These are phyloP conservation scores for Ceratina australensis DNA, from an alignment of 1,140 invertebrate species.

Conservation along the genomic window DNA sequence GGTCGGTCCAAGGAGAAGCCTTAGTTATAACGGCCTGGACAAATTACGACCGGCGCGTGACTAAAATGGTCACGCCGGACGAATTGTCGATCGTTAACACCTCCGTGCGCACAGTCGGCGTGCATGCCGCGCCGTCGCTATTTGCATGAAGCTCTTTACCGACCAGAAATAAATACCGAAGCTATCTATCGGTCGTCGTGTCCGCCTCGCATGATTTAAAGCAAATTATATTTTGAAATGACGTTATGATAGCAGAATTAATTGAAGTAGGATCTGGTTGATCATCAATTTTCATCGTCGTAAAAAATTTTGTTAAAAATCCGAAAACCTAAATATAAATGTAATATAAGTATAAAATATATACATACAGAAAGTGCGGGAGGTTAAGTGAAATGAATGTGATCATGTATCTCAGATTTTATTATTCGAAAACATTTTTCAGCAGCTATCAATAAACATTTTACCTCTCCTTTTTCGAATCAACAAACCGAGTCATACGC, in stretches of 20 bases:
- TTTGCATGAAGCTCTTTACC: constrained; percentile 64
- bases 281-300: too few species aligned
- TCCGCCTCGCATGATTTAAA: not conserved
- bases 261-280: too few species aligned
- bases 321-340: too few species aligned
- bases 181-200: constrained; percentile 17
- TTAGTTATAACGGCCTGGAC: constrained; percentile 61
- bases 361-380: too few species aligned
- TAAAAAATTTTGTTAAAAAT: too few species aligned
- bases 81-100: constrained; percentile 77
- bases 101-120: constrained; percentile 62
- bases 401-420: too few species aligned
- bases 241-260: too few species aligned
- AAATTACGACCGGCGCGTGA: constrained; percentile 65
- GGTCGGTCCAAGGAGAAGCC: constrained; percentile 22
- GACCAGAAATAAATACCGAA: constrained; percentile 32
- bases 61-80: constrained; percentile 73
- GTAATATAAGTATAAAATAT: too few species aligned
- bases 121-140: constrained; percentile 62
- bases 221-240: not conserved
- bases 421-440: too few species aligned
- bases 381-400: too few species aligned
- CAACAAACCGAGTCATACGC: not conserved
- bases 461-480: too few species aligned
- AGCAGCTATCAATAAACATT: too few species aligned